phyloP scores from a whole-genome alignment of 1,140 invertebrate species.

The Solenopsis invicta region DNA sequence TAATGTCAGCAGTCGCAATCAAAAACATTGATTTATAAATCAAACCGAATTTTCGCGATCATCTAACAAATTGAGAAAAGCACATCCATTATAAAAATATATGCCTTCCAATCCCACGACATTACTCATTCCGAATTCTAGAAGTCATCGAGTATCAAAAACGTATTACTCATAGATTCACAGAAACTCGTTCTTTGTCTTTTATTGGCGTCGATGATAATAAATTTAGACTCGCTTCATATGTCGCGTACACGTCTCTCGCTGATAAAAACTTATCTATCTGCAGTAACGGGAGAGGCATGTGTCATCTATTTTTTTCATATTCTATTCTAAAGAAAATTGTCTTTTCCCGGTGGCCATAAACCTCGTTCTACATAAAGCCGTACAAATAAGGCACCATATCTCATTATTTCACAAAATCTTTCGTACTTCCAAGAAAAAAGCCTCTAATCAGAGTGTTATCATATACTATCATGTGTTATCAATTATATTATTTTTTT shows the following conservation, averaged over 20 bases:
- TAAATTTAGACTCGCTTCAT: constrained; percentile 34
- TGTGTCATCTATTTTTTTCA: constrained; percentile 9
- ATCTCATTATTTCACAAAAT: background rate
- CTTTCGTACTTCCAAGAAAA: background rate
- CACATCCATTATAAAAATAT: background rate
- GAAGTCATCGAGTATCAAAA: constrained; percentile 8
- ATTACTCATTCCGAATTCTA: constrained; percentile 26
- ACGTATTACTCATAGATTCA: constrained; percentile 45
- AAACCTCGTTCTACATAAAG: background rate
- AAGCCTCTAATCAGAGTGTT: too few relatives aligned
- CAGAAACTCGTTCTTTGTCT: constrained; percentile 53
- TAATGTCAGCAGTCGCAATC: background rate
- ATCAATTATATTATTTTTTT: too few relatives aligned
- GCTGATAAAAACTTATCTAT: constrained; percentile 57
- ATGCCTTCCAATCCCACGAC: background rate
- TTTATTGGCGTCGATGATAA: constrained; percentile 6
- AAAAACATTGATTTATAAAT: background rate
- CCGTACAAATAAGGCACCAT: background rate
- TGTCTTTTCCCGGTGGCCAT: background rate
- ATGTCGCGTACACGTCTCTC: background rate
- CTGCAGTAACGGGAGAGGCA: background rate
- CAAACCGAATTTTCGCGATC: background rate
- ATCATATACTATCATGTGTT: too few relatives aligned
- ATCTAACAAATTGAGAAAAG: background rate
- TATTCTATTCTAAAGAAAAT: background rate